Evolutionary conservation across 1,140 invertebrate genomes (phyloP).

Genomic region (Pseudomyrmex sp.): DNA sequence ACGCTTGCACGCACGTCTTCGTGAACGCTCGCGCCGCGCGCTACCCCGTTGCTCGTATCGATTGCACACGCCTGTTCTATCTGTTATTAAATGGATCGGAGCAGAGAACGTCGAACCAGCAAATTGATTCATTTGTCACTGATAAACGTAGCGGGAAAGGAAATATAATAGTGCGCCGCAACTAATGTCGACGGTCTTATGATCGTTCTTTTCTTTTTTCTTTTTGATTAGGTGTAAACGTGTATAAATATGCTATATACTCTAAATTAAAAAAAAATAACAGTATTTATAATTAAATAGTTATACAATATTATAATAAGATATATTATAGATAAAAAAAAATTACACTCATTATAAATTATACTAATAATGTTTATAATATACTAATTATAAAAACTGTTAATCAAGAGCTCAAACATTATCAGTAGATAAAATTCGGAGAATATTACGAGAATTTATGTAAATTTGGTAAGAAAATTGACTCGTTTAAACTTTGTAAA

Average conservation of each 20-base stretch:
- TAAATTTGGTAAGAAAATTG: no score
- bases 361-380: no score
- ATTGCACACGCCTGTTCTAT: constrained; percentile 26
- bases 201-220: background rate
- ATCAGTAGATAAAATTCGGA: no score
- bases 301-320: no score
- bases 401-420: no score
- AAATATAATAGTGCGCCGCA: constrained; percentile 21
- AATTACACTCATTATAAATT: no score
- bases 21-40: background rate
- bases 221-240: constrained; percentile 10
- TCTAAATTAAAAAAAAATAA: background rate
- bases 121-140: constrained; percentile 50
- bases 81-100: constrained; percentile 56
- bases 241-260: background rate
- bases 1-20: constrained; percentile 44
- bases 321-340: no score
- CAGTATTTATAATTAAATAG: background rate
- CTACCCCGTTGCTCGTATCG: constrained; percentile 22
- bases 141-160: background rate
- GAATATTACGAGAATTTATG: no score
- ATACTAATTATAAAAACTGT: no score
- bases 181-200: background rate
- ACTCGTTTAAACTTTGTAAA: no score
- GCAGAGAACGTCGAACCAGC: background rate